Percentiles rank a stretch among this genome's conserved stretches.
Evolutionary conservation across 2,113 vertebrate species (phyloP).

Genomic region (Lates calcarifer): DNA sequence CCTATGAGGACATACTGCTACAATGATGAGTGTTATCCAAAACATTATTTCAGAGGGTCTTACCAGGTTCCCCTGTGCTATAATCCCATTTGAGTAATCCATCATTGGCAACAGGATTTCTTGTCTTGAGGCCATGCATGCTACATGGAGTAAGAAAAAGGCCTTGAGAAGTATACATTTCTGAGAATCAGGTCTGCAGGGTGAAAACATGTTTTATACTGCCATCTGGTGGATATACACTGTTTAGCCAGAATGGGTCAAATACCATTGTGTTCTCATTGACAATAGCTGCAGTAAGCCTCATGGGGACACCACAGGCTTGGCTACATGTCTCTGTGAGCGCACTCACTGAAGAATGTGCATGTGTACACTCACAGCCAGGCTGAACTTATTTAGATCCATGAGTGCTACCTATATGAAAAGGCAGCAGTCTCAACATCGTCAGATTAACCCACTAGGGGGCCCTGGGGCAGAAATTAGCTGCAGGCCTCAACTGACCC

Average conservation of each 20-base stretch:
- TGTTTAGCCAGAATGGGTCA: neutral
- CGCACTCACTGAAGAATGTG: neutral
- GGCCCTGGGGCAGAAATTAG: neutral
- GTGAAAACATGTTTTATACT: slow-evolving; percentile 27
- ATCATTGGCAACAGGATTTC: neutral
- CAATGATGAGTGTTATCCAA: neutral
- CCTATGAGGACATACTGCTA: neutral
- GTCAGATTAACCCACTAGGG: neutral
- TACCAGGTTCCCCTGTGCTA: neutral
- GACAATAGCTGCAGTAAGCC: neutral
- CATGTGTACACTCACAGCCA: neutral
- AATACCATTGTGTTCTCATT: no score
- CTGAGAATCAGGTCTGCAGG: neutral
- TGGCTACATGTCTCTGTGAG: neutral
- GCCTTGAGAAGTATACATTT: neutral
- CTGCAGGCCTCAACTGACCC: no score
- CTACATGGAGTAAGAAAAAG: neutral
- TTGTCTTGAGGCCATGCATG: neutral
- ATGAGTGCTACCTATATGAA: neutral
- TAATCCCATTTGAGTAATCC: neutral
- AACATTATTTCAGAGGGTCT: neutral
- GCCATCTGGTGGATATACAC: slow-evolving; percentile 65
- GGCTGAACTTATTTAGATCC: neutral
- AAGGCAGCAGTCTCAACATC: neutral
- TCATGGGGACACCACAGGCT: neutral